Evolutionary conservation across 2,113 vertebrate genomes (phyloP).

Genomic region (Panthera tigris): DNA sequence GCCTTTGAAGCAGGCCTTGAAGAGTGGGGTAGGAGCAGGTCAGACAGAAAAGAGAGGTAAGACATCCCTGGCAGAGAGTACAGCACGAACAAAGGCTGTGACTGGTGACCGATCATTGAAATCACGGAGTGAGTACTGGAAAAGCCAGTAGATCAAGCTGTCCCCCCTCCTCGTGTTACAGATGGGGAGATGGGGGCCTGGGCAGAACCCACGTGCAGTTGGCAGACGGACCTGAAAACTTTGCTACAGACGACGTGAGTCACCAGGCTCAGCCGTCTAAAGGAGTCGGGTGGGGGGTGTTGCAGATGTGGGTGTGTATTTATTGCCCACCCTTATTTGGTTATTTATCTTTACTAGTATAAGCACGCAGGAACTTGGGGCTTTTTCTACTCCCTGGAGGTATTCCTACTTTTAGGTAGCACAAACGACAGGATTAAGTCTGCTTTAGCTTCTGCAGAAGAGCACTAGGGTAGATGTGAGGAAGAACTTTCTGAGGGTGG

Average conservation of each 20-base stretch:
- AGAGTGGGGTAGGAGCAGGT: background rate
- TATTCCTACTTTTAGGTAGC: background rate
- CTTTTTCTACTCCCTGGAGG: background rate
- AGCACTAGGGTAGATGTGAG: background rate
- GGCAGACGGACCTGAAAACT: background rate
- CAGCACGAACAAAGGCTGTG: background rate
- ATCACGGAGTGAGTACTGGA: background rate
- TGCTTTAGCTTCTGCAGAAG: background rate
- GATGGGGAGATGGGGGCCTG: background rate
- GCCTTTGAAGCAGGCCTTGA: background rate
- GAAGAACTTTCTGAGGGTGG: background rate
- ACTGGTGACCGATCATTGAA: background rate
- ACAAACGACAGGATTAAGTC: background rate
- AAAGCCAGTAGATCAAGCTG: background rate
- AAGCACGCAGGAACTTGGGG: background rate
- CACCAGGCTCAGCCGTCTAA: background rate
- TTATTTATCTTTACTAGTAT: background rate
- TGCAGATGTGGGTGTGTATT: background rate
- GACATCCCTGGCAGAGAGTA: background rate
- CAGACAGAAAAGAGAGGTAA: background rate
- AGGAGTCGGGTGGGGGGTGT: background rate
- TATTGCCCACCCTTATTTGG: background rate
- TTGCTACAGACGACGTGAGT: background rate
- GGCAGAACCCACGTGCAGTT: background rate
- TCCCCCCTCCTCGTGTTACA: background rate